Evolutionary conservation across 1,140 invertebrate genomes (phyloP).

Genomic region (silkworm (Bombyx mori)): DNA sequence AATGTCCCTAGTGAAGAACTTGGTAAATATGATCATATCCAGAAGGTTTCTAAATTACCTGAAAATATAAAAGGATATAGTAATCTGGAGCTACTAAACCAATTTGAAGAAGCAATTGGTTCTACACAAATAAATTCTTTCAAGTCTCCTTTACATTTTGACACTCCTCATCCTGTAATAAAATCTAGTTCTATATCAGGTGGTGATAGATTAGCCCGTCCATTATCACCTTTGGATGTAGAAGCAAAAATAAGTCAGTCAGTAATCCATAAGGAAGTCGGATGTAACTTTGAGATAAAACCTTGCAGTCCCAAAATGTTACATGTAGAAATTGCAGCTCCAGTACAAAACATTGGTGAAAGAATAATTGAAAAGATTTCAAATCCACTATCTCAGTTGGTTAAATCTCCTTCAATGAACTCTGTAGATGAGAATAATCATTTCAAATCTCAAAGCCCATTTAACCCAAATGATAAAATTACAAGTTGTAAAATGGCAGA

Average conservation of each 20-base stretch:
- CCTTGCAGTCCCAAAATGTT: conserved; percentile 66
- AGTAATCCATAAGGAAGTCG: conserved; percentile 69
- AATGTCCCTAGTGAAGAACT: conserved; percentile 63
- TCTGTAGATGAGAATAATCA: conserved; percentile 19
- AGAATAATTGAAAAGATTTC: conserved; percentile 58
- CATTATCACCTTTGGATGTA: conserved; percentile 63
- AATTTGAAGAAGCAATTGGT: conserved; percentile 61
- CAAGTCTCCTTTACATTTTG: conserved; percentile 11
- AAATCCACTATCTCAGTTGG: conserved; percentile 30
- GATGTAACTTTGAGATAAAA: conserved; percentile 71
- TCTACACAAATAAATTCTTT: conserved; percentile 35
- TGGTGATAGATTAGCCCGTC: conserved; percentile 27
- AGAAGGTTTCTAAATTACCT: conserved; percentile 66
- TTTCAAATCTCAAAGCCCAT: neutral
- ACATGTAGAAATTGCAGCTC: conserved; percentile 57
- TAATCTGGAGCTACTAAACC: conserved; percentile 56
- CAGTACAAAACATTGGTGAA: conserved; percentile 48
- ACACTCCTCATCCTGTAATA: conserved; percentile 10
- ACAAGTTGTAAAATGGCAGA: conserved; percentile 50
- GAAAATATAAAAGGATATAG: conserved; percentile 68
- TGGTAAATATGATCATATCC: conserved; percentile 65
- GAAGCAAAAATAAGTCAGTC: conserved; percentile 71
- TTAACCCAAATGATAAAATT: conserved; percentile 24
- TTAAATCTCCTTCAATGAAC: conserved; percentile 23
- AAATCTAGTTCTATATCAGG: conserved; percentile 23